A percentile compares a stretch with the other conserved stretches of the same genome.
Evolutionary conservation across 2,888 invertebrate species (phyloP).

Genomic region (Pherbina coryleti): DNA sequence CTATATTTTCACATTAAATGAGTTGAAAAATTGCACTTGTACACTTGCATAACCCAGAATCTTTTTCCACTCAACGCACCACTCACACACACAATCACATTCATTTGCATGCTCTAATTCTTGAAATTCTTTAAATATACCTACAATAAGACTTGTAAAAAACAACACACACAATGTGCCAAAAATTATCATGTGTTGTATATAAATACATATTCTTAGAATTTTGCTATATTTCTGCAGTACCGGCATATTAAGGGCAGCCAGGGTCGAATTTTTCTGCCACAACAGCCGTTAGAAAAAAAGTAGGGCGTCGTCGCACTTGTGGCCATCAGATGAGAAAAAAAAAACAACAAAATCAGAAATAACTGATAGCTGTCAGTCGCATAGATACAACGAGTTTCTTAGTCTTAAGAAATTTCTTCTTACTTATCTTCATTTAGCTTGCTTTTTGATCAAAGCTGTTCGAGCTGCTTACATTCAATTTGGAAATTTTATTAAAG

Average conservation of each 20-base stretch:
- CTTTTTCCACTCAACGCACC: background rate
- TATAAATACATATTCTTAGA: too few species aligned
- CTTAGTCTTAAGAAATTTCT: too few species aligned
- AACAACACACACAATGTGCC: background rate
- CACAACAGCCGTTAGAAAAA: background rate
- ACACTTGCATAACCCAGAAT: background rate
- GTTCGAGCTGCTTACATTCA: too few species aligned
- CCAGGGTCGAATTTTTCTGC: conserved; percentile 5
- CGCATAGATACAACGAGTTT: too few species aligned
- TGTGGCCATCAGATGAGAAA: background rate
- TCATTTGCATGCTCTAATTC: conserved; percentile 26
- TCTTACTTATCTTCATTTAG: too few species aligned
- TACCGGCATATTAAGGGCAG: conserved; percentile 26
- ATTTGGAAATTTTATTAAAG: too few species aligned
- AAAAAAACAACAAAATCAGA: background rate
- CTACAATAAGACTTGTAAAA: background rate
- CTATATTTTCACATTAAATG: background rate
- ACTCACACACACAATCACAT: background rate
- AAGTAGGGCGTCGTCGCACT: conserved; percentile 11
- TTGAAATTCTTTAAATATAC: conserved; percentile 15
- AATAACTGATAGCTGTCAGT: background rate
- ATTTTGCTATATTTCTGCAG: background rate
- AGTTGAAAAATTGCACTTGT: background rate
- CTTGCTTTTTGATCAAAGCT: too few species aligned
- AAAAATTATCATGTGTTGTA: too few species aligned